A percentile compares a stretch with the other conserved stretches of the same genome.
Evolutionary conservation across 2,113 vertebrate species (phyloP).

Genomic region (Dromaius novaehollandiae): DNA sequence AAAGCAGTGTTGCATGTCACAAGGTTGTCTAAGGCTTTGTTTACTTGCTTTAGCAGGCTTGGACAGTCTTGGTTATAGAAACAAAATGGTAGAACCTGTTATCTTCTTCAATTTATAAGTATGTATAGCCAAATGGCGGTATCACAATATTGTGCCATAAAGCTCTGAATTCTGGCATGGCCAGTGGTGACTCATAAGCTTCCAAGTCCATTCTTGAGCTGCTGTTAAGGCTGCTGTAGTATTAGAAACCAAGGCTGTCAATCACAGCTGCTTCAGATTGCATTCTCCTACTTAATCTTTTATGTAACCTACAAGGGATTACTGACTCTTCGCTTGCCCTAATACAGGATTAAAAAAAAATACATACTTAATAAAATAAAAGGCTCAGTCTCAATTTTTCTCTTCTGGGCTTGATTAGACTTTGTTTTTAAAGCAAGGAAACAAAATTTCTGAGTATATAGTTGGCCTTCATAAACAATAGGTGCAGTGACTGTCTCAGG

Average conservation of each 20-base stretch:
- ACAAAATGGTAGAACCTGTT: background rate
- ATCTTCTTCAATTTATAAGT: background rate
- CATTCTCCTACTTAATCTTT: slow-evolving; percentile 40
- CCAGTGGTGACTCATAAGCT: background rate
- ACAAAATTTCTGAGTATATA: background rate
- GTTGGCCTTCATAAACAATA: background rate
- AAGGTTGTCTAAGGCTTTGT: background rate
- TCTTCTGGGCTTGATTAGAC: background rate
- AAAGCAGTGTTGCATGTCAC: background rate
- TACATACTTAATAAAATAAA: background rate
- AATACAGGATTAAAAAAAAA: background rate
- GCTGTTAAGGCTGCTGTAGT: background rate
- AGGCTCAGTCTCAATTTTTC: background rate
- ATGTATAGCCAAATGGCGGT: background rate
- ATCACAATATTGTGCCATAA: background rate
- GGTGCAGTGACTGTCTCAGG: background rate
- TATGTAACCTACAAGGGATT: slow-evolving; percentile 42
- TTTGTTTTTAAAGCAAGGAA: background rate
- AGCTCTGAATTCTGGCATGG: background rate
- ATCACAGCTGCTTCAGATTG: background rate
- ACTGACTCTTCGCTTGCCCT: background rate
- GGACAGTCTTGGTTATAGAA: background rate
- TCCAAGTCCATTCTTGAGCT: fast-evolving
- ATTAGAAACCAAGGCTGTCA: background rate
- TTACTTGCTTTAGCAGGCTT: background rate